Base-by-base conservation (phyloP, 2,888 invertebrate species). In the Thymelicus lineola region DNA sequence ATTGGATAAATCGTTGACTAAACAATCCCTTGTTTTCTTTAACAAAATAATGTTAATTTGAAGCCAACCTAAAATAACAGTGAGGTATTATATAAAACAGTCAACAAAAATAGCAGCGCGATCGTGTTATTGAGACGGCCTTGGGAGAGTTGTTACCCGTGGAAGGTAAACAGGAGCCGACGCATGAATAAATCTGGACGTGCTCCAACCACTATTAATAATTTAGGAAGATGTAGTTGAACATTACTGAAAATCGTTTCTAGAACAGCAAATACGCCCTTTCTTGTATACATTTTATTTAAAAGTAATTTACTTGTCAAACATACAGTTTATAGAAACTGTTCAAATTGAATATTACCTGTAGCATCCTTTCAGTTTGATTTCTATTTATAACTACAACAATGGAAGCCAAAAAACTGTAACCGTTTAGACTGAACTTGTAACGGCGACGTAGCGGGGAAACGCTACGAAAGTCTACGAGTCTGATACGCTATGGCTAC, bases 21-120 rank as follows among this genome's bases (percentile, higher is more conserved):
- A 7, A 57, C 57, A 36, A 7, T 36, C 3, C 7, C n/a, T 36
- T 36, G 36, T 57, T 57, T 36, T 35, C 57, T 57, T 57, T 36
- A 36, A 15, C 36, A n/a, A 57, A 53, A 53, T 36, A 57, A 57
- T 57, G n/a, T 57, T 57, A 57, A 57, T 57, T 57, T n/a, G 57
- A 57, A 57, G n/a, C 57, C 36, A 15, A 57, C 57, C 57, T 36
- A 35, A 55, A 36, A 36, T 36, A 57, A 57, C 36, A 57, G 7
- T 20, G 7, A 36, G 6, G 36, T 36, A 35, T 35, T 57, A 36
- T 57, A 36, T 20, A 57, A 57, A 36, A 36, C 57, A 57, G 57
- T 57, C 28, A 57, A 57, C 35, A 36, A 57, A 57, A 35, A 57
- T 57, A 36, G 57, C 57, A 57, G n/a, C 36, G 36, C 36, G 20